A percentile compares a stretch with the other conserved stretches of the same genome.
phyloP scores from a whole-genome alignment of 2,888 invertebrate genomes.

The Tenodera sinensis region DNA sequence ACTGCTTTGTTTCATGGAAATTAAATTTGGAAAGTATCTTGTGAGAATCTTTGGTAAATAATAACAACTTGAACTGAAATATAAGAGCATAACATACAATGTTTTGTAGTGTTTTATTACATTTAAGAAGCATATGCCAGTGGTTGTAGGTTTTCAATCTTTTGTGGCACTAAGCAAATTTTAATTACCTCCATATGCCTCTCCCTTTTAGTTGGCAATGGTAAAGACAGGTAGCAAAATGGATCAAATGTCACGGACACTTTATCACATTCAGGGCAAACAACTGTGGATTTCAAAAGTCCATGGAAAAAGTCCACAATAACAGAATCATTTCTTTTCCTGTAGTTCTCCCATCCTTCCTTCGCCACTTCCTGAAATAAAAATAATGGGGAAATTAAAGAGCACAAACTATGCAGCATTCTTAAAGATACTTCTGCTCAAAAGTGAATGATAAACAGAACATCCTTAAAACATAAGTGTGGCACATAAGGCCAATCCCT shows the following conservation, averaged over 20 bases:
- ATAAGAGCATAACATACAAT: no score
- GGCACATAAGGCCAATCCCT: no score
- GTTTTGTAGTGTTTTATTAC: no score
- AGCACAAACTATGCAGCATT: neutral
- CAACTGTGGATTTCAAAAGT: slow-evolving; percentile 53
- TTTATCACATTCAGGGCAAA: slow-evolving; percentile 53
- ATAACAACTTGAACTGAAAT: no score
- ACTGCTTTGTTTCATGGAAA: no score
- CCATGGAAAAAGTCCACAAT: slow-evolving; percentile 57
- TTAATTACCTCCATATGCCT: slow-evolving; percentile 44
- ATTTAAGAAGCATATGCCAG: no score
- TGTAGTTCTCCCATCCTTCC: slow-evolving; percentile 53
- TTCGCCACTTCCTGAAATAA: slow-evolving; percentile 45
- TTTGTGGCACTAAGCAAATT: neutral
- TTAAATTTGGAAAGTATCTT: no score
- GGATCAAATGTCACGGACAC: slow-evolving; percentile 58
- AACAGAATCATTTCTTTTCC: slow-evolving; percentile 53
- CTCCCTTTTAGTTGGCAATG: slow-evolving; percentile 48
- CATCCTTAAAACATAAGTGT: no score
- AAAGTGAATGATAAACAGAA: no score
- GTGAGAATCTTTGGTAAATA: no score
- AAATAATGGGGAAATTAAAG: neutral
- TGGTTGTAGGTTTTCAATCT: no score
- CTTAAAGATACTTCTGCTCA: neutral
- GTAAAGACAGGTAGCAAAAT: slow-evolving; percentile 55